Evolutionary conservation across 1,140 invertebrate species (phyloP).

Genomic region (Cherax quadricarinatus): DNA sequence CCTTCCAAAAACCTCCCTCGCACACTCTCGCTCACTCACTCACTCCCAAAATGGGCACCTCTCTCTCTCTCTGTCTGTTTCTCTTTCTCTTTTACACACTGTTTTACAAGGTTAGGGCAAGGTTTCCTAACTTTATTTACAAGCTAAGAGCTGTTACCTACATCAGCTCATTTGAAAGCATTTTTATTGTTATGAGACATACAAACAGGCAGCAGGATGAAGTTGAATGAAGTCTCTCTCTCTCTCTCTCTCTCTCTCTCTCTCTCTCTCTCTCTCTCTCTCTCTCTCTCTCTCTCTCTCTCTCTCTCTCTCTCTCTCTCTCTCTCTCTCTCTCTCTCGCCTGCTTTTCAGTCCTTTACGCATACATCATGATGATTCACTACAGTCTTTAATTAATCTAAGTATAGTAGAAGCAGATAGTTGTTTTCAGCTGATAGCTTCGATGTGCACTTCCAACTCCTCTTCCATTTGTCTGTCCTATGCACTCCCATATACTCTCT

Average conservation of each 20-base stretch:
- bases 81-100: slow-evolving; percentile 7
- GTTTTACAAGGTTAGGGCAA: not conserved
- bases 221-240: not conserved
- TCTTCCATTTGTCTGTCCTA: too few relatives aligned
- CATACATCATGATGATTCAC: too few relatives aligned
- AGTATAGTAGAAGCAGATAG: too few relatives aligned
- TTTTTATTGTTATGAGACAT: too few relatives aligned
- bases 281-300: slow-evolving; percentile 36
- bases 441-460: too few relatives aligned
- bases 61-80: not conserved
- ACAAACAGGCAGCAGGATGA: too few relatives aligned
- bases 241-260: slow-evolving; percentile 8
- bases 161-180: not conserved
- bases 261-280: slow-evolving; percentile 20
- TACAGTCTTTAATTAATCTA: too few relatives aligned
- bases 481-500: too few relatives aligned
- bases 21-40: not conserved
- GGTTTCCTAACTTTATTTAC: not conserved
- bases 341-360: not conserved
- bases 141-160: not conserved
- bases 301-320: slow-evolving; percentile 10
- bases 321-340: not conserved
- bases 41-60: not conserved
- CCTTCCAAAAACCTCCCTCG: not conserved
- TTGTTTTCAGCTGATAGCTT: too few relatives aligned